Evolutionary conservation across 2,113 vertebrate genomes (phyloP).

Genomic region (Clarias macrocephalus): DNA sequence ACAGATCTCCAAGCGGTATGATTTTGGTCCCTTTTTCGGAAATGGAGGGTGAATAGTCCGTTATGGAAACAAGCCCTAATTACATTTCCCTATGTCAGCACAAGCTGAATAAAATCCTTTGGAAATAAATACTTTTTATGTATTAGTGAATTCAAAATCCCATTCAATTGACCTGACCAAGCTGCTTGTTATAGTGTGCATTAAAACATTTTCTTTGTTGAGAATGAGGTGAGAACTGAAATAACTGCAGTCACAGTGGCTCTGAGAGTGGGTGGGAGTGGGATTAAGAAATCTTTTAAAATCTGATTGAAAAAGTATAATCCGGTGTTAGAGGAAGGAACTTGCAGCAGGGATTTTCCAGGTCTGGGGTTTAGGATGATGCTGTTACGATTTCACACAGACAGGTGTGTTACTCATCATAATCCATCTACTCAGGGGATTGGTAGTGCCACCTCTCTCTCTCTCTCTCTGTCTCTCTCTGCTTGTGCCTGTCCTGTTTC

Average conservation of each 20-base stretch:
- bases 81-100: not conserved
- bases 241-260: not conserved
- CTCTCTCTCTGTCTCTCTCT: slow-evolving; percentile 3
- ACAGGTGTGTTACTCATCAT: not conserved
- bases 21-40: not conserved
- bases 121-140: not conserved
- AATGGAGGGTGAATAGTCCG: not conserved
- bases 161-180: not conserved
- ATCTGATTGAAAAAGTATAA: not conserved
- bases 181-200: not conserved
- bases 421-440: not conserved
- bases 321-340: not conserved
- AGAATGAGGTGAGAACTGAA: not conserved
- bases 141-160: not conserved
- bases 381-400: slow-evolving; percentile 4
- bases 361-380: not conserved
- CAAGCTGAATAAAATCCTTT: not conserved
- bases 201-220: not conserved
- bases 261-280: not conserved
- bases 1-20: not conserved
- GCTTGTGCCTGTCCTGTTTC: too few relatives aligned
- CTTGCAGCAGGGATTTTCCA: not conserved
- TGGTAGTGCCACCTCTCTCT: not conserved
- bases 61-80: not conserved
- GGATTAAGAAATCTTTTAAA: not conserved